Percentiles rank a stretch among this genome's conserved stretches.
Evolutionary conservation across 1,140 invertebrate genomes (phyloP).

Genomic region (Euwallacea fornicatus): DNA sequence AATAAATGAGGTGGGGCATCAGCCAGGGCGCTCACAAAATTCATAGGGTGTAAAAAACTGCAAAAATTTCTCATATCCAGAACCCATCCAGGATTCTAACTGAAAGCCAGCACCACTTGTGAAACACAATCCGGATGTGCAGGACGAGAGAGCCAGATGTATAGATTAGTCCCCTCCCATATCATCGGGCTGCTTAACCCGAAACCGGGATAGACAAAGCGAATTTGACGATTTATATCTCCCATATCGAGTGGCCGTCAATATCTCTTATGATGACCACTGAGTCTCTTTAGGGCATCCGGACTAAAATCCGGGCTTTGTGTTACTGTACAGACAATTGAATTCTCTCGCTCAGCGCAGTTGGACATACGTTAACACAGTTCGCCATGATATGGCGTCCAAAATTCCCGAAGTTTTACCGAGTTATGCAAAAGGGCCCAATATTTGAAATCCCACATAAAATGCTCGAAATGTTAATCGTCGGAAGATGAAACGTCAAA

Average conservation of each 20-base stretch:
- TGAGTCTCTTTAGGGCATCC: constrained; percentile 21
- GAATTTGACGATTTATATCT: constrained; percentile 31
- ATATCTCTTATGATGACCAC: constrained; percentile 23
- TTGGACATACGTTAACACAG: constrained; percentile 11
- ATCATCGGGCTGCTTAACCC: constrained; percentile 26
- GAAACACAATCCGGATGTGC: constrained; percentile 14
- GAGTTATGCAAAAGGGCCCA: too few species aligned
- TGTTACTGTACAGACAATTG: constrained; percentile 17
- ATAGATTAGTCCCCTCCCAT: constrained; percentile 7
- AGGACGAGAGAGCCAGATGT: constrained; percentile 6
- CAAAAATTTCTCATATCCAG: too few species aligned
- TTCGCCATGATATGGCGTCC: background rate
- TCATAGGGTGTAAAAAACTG: too few species aligned
- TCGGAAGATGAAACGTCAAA: too few species aligned
- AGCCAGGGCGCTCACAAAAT: too few species aligned
- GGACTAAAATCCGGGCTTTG: constrained; percentile 23
- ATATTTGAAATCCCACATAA: too few species aligned
- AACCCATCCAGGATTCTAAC: background rate
- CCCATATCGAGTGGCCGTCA: constrained; percentile 27
- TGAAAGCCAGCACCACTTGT: constrained; percentile 4
- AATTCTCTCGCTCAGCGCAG: constrained; percentile 8
- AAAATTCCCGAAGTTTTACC: too few species aligned
- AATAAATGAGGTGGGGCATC: too few species aligned
- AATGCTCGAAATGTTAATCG: too few species aligned
- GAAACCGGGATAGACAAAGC: constrained; percentile 25